These are phyloP conservation scores for Muscicapa adusta DNA, from an alignment of 2,113 vertebrate species.

Conservation along the genomic window DNA sequence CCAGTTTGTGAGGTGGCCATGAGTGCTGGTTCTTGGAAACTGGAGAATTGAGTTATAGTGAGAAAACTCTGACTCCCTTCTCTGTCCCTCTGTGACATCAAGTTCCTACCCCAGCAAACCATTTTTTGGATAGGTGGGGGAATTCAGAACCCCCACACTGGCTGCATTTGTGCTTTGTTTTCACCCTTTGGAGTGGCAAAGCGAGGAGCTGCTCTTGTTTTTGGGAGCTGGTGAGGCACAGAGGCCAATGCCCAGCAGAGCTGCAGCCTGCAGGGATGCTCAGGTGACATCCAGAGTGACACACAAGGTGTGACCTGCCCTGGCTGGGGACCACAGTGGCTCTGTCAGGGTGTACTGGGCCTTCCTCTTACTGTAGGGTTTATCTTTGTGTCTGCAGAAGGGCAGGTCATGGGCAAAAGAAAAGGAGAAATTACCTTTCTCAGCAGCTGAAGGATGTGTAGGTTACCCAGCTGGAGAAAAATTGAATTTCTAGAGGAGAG, in stretches of 20 bases:
- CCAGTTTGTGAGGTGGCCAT: background rate
- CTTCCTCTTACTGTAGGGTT: background rate
- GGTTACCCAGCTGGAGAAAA: background rate
- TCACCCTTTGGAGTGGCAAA: background rate
- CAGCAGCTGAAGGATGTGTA: background rate
- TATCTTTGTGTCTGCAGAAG: background rate
- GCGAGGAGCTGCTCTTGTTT: background rate
- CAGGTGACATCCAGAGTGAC: background rate
- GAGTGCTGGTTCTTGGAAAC: background rate
- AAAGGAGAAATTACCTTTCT: background rate
- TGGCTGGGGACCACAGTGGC: background rate
- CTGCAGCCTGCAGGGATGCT: fast-evolving
- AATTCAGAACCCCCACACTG: background rate
- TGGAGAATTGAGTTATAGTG: background rate
- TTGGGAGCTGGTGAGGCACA: background rate
- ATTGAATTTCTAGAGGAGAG: background rate
- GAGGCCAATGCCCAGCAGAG: background rate
- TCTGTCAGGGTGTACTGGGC: background rate
- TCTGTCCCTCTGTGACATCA: background rate
- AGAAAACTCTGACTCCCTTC: background rate
- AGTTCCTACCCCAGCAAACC: background rate
- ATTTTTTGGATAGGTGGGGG: background rate
- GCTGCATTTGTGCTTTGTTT: background rate
- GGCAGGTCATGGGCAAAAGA: background rate
- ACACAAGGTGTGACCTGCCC: background rate